A percentile compares a stretch with the other conserved stretches of the same genome.
Evolutionary conservation across 1,140 invertebrate genomes (phyloP).

Genomic region (Dinoponera quadriceps): DNA sequence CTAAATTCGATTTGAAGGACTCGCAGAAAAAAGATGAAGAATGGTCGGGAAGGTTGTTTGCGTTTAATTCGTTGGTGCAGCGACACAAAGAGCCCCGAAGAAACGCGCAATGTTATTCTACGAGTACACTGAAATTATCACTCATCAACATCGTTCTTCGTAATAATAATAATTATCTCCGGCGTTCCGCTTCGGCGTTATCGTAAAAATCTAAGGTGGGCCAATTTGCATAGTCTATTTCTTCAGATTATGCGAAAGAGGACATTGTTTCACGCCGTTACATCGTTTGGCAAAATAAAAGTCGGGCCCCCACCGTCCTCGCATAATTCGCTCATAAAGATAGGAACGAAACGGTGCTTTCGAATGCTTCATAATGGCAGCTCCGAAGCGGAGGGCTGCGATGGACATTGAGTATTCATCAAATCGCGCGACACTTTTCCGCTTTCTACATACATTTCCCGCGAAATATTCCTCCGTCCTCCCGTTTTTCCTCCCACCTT

Average conservation of each 20-base stretch:
- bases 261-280: constrained; percentile 57
- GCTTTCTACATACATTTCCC: constrained; percentile 33
- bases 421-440: constrained; percentile 52
- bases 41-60: not conserved
- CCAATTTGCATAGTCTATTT: constrained; percentile 64
- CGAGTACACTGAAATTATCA: too few species aligned
- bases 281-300: constrained; percentile 44
- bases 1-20: not conserved
- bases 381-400: constrained; percentile 20
- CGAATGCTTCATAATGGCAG: constrained; percentile 65
- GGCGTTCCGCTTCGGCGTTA: constrained; percentile 15
- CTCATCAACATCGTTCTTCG: not conserved
- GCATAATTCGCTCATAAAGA: constrained; percentile 71
- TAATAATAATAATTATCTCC: constrained; percentile 28
- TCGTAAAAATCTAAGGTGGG: constrained; percentile 57
- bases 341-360: constrained; percentile 37
- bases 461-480: constrained; percentile 1
- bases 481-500: not conserved
- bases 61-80: constrained; percentile 27
- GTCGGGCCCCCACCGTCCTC: constrained; percentile 31
- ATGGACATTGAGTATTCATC: constrained; percentile 33
- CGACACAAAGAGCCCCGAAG: not conserved
- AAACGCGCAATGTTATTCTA: constrained; percentile 9
- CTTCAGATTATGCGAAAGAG: constrained; percentile 58
- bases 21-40: not conserved